Conservation (phyloP, 53 echinoderm and acorn worm species). For the Paelopatides confundens region DNA sequence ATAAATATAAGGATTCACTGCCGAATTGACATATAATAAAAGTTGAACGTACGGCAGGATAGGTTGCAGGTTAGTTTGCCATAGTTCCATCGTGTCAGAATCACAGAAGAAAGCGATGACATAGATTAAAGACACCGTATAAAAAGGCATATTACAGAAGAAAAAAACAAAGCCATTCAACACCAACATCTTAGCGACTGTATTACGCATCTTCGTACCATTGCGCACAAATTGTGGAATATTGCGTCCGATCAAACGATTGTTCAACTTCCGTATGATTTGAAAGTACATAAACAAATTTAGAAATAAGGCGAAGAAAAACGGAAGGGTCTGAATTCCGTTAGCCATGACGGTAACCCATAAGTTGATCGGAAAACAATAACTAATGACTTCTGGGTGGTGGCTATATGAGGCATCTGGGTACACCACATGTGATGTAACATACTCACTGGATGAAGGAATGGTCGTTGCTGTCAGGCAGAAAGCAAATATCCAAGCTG, state of each 20-base stretch:
- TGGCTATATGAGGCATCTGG: not conserved
- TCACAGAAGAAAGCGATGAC: not conserved
- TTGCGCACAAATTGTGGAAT: constrained; percentile 33
- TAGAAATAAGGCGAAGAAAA: constrained; percentile 45
- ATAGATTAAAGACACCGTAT: constrained; percentile 22
- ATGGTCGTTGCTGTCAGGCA: constrained; percentile 24
- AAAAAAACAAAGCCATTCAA: constrained; percentile 34
- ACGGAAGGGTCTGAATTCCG: constrained; percentile 34
- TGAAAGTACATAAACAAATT: constrained; percentile 40
- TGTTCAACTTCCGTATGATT: constrained; percentile 27
- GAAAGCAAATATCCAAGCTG: constrained; percentile 23
- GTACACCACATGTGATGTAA: constrained; percentile 7
- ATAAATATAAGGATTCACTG: constrained; percentile 34
- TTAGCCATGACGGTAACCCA: constrained; percentile 6
- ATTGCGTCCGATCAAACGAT: not conserved
- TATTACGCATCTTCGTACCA: constrained; percentile 32
- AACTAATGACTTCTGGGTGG: not conserved
- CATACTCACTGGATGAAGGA: not conserved
- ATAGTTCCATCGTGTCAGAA: not conserved
- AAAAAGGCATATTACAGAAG: constrained; percentile 34
- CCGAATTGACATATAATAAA: constrained; percentile 25
- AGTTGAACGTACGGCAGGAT: constrained; percentile 14
- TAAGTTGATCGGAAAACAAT: not conserved
- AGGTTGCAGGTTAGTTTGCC: constrained; percentile 5
- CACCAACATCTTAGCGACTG: constrained; percentile 48